Base-by-base conservation (phyloP, 1,140 invertebrate genomes). In the Heliconius congener region DNA sequence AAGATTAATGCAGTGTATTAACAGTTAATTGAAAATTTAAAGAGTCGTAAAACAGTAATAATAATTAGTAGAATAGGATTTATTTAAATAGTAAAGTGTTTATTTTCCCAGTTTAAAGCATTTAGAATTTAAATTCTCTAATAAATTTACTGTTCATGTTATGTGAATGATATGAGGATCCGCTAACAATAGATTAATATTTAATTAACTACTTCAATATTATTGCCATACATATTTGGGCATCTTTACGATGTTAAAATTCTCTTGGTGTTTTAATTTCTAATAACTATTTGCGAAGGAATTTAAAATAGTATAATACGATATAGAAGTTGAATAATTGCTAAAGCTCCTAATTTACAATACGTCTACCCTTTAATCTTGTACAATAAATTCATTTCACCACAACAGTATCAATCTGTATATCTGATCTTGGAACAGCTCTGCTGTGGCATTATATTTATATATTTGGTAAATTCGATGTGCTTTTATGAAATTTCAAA, bases 161-260 rank as follows among this genome's bases (percentile, higher is more conserved):
- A 42, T 76, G 30, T 23, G 55, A 42, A 39, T 70, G 78, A 71
- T 75, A 52, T 60, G 66, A 34, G 74, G 71, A 72, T 30, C 50
- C 23, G 9, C 52, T 77, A 71, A 79, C 60, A 66, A 77, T 72
- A 72, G n/a, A 76, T 74, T 81, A 76, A 75, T 82, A 84, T 75
- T 70, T 81, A 81, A 27, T 66, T 74, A 72, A 78, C 83, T 85
- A 85, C 81, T 81, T 81, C 75, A 83, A 84, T 86, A 86, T 86
- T 86, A 86, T 86, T 86, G 85, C 85, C 85, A 86, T 86, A 81
- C 73, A 82, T 82, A 78, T 82, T 86, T 83, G 82, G 83, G 82
- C 82, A 86, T 83, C 82, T 79, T 84, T 78, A 80, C 80, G 78
- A 82, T 66, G 34, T 81, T 78, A 77, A 73, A 83, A 81, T 75